These are phyloP conservation scores for Sandelia bainsii DNA, from an alignment of 2,797 vertebrate genomes.

Conservation along the genomic window DNA sequence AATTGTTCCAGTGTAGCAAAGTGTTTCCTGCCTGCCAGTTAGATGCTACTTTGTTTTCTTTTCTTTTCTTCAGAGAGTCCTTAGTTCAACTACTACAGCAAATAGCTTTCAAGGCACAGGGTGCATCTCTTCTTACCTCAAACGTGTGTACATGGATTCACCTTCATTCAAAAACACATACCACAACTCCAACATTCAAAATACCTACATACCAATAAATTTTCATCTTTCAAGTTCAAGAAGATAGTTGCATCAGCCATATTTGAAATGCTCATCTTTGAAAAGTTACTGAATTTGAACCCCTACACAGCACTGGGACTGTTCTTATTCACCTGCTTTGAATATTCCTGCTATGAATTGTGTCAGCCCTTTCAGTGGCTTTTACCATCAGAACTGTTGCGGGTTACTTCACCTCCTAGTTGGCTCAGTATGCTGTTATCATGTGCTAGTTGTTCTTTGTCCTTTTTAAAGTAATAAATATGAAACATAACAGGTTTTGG, in stretches of 20 bases:
- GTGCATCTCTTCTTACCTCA: conserved; percentile 2
- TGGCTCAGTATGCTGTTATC: too few species aligned
- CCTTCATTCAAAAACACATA: not conserved
- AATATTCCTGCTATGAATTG: not conserved
- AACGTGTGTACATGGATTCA: not conserved
- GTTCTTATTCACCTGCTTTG: not conserved
- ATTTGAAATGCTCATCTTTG: not conserved
- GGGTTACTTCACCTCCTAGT: too few species aligned
- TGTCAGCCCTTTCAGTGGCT: too few species aligned
- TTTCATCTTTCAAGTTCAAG: not conserved
- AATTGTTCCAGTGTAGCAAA: not conserved
- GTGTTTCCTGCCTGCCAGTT: not conserved
- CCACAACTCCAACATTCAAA: not conserved
- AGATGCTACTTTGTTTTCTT: not conserved
- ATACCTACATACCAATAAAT: not conserved
- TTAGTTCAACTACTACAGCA: not conserved
- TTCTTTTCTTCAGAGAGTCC: not conserved
- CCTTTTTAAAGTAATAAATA: too few species aligned
- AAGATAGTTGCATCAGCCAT: not conserved
- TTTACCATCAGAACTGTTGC: not conserved
- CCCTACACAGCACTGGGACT: not conserved
- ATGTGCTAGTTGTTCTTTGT: too few species aligned
- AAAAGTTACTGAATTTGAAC: conserved; percentile 11
- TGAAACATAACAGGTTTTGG: too few species aligned
- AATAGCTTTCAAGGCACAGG: not conserved